Percentiles rank a stretch among this genome's conserved stretches.
These are phyloP conservation scores for Todus mexicanus DNA, from an alignment of 2,797 vertebrate species.

Conservation along the genomic window DNA sequence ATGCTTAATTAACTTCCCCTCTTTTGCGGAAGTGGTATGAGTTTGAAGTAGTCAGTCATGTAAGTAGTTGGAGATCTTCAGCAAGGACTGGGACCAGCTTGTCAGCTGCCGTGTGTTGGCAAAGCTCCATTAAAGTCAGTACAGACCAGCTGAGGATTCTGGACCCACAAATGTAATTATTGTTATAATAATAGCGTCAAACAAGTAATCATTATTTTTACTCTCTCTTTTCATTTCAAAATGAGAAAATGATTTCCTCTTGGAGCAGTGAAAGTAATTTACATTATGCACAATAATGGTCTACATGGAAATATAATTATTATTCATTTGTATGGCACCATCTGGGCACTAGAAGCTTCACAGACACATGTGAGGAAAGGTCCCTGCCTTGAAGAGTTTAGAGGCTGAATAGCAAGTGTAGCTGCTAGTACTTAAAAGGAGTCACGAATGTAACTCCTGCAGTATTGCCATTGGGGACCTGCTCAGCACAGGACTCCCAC, in stretches of 20 bases:
- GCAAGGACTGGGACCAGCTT: neutral
- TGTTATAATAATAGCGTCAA: constrained; percentile 39
- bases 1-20: neutral
- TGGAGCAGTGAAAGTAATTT: constrained; percentile 62
- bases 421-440: neutral
- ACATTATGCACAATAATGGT: constrained; percentile 38
- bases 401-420: neutral
- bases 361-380: constrained; percentile 12
- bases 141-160: constrained; percentile 54
- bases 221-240: constrained; percentile 46
- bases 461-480: neutral
- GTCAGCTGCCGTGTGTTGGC: neutral
- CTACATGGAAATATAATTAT: constrained; percentile 55
- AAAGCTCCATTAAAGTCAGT: neutral
- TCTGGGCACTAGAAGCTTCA: constrained; percentile 44
- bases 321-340: constrained; percentile 41
- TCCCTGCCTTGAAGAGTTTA: constrained; percentile 1
- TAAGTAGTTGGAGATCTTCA: neutral
- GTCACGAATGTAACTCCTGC: neutral
- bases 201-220: constrained; percentile 68
- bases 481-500: neutral
- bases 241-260: constrained; percentile 65
- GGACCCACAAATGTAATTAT: constrained; percentile 56
- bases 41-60: neutral
- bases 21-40: neutral